These are phyloP conservation scores for Cyrtonyx montezumae DNA, from an alignment of 2,113 vertebrate genomes.

Conservation along the genomic window DNA sequence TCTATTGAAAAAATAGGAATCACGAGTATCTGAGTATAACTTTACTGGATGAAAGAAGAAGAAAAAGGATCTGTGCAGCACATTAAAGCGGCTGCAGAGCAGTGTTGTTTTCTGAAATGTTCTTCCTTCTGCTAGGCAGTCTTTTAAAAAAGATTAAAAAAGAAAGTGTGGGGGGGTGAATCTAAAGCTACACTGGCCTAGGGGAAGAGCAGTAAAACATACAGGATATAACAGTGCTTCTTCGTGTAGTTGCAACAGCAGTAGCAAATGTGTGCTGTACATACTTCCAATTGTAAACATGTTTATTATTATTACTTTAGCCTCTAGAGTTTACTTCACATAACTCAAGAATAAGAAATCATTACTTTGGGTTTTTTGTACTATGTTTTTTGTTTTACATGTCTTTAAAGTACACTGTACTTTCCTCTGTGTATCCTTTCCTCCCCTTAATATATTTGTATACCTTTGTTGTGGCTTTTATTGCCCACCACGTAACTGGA, in stretches of 20 bases:
- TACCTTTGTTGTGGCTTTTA: neutral
- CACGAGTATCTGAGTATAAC: neutral
- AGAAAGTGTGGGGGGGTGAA: neutral
- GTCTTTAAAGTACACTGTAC: neutral
- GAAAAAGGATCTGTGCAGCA: neutral
- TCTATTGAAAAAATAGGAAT: neutral
- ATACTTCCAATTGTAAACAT: neutral
- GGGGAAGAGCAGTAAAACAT: neutral
- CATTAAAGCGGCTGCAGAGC: neutral
- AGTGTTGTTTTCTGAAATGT: neutral
- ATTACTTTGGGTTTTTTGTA: neutral
- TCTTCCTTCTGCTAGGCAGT: neutral
- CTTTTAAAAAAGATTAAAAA: neutral
- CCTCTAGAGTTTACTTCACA: neutral
- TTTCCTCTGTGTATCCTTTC: neutral
- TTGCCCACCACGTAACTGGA: neutral
- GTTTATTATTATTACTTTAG: neutral
- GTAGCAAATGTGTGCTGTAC: neutral
- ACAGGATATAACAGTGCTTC: neutral
- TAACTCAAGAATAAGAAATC: neutral
- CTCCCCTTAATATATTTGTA: neutral
- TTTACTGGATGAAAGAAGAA: neutral
- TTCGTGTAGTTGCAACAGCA: neutral
- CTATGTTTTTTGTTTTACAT: neutral
- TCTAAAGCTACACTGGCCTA: neutral